Conservation (phyloP, 2,113 vertebrate genomes). For the Callipepla squamata region DNA sequence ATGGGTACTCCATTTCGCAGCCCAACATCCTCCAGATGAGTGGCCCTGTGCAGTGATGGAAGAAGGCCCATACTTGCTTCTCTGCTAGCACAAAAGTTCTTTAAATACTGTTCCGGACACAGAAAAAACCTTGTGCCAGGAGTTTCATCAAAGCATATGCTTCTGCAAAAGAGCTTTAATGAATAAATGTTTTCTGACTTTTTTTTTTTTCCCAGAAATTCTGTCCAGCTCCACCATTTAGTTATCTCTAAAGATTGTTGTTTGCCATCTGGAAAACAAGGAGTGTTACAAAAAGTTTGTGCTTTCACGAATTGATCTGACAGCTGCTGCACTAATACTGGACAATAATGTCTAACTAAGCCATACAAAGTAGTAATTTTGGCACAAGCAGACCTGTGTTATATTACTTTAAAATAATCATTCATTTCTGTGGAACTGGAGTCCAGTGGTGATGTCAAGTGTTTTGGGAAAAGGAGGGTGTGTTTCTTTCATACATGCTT, state of each 20-base stretch:
- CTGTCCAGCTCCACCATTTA: not conserved
- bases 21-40: not conserved
- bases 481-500: not conserved
- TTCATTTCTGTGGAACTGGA: not conserved
- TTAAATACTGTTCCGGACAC: not conserved
- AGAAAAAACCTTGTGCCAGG: constrained; percentile 6
- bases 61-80: not conserved
- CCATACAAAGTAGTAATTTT: not conserved
- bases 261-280: constrained; percentile 16
- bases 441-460: not conserved
- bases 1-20: not conserved
- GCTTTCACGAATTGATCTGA: not conserved
- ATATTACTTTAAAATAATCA: not conserved
- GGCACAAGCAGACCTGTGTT: rapidly evolving
- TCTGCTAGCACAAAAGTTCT: not conserved
- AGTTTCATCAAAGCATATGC: constrained; percentile 37
- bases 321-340: not conserved
- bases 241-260: not conserved
- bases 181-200: constrained; percentile 32
- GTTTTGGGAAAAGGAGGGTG: constrained; percentile 3
- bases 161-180: constrained; percentile 25
- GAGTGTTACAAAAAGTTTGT: not conserved
- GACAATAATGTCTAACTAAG: not conserved
- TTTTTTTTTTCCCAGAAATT: constrained; percentile 17
- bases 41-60: rapidly evolving